Percentiles rank a stretch among this genome's conserved stretches.
These are phyloP conservation scores for Xanthorhoe spadicearia DNA, from an alignment of 2,888 invertebrate species.

Conservation along the genomic window DNA sequence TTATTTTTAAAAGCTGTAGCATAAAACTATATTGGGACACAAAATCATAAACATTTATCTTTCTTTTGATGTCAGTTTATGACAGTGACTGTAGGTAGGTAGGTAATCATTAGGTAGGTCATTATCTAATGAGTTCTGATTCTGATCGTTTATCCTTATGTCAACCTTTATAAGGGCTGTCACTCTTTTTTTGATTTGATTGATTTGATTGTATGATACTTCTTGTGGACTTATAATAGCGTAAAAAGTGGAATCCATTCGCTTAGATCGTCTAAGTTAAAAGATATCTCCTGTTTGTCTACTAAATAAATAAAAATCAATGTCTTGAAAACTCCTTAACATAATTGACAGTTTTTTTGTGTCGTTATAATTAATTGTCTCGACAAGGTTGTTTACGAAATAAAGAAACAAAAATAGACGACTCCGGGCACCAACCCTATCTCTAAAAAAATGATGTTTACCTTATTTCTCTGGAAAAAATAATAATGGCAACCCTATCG, in stretches of 20 bases:
- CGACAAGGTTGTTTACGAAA: no score
- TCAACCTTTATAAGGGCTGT: conserved; percentile 37
- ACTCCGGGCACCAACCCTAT: no score
- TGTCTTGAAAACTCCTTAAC: no score
- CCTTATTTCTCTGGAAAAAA: not conserved
- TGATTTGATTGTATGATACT: not conserved
- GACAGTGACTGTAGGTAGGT: conserved; percentile 30
- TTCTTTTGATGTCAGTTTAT: conserved; percentile 46
- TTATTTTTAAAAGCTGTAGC: conserved; percentile 28
- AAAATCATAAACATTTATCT: conserved; percentile 19
- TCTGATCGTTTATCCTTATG: not conserved
- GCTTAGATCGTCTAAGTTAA: no score
- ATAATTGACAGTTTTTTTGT: no score
- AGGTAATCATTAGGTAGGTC: not conserved
- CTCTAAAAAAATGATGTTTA: no score
- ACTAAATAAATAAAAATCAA: no score
- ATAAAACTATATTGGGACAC: conserved; percentile 26
- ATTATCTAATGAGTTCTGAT: not conserved
- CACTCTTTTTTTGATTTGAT: conserved; percentile 1
- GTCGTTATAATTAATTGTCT: no score
- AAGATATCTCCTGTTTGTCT: no score
- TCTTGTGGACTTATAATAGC: no score
- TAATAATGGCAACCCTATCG: conserved; percentile 49
- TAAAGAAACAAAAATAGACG: no score
- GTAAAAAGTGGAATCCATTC: no score